phyloP scores from a whole-genome alignment of 2,888 invertebrate species.

The Mythimna lalbum region DNA sequence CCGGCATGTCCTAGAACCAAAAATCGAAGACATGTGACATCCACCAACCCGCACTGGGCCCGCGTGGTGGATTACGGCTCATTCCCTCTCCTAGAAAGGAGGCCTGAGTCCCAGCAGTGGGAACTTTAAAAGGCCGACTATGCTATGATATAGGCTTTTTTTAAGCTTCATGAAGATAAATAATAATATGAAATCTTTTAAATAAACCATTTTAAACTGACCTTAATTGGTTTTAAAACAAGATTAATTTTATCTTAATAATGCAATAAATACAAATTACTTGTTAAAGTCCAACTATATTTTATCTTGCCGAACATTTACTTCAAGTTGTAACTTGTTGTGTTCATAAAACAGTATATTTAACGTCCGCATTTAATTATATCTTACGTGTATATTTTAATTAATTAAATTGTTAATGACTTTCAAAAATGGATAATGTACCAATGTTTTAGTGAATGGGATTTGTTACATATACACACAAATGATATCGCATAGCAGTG shows the following conservation, averaged over 20 bases:
- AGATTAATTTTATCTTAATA: conserved; percentile 59
- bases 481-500: no score
- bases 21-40: no score
- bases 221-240: conserved; percentile 34
- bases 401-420: conserved; percentile 53
- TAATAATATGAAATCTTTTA: background rate
- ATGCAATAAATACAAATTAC: conserved; percentile 61
- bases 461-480: background rate
- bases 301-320: conserved; percentile 27
- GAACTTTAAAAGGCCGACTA: no score
- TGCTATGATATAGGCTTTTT: no score
- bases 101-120: no score
- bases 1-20: no score
- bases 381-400: conserved; percentile 33
- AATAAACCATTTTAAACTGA: conserved; percentile 6
- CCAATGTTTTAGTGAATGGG: conserved; percentile 12
- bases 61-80: no score
- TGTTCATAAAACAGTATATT: conserved; percentile 39
- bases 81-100: no score
- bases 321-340: conserved; percentile 20
- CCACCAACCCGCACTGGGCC: no score
- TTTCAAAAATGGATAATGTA: conserved; percentile 21
- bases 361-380: conserved; percentile 46
- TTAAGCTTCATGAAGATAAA: background rate
- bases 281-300: conserved; percentile 36